Conservation (phyloP, 2,113 vertebrate species). For the Neofelis nebulosa region DNA sequence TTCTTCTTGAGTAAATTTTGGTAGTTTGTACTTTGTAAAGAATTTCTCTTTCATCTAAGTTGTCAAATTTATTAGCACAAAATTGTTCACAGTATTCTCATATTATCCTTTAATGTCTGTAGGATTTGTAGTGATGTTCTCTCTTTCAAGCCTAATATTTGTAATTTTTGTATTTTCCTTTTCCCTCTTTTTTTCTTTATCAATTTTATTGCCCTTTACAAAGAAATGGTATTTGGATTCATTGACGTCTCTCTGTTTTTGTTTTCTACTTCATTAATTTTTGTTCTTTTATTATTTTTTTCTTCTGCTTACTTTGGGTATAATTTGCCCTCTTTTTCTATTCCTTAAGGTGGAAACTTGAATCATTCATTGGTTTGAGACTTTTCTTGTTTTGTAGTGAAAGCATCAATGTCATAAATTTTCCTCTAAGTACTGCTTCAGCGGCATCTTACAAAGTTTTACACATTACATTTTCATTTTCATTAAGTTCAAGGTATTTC, state of each 20-base stretch:
- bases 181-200: background rate
- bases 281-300: background rate
- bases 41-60: background rate
- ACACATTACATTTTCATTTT: background rate
- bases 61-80: background rate
- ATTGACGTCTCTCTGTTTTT: background rate
- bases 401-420: background rate
- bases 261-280: background rate
- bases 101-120: background rate
- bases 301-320: background rate
- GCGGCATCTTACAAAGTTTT: background rate
- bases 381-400: background rate
- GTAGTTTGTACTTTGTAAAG: background rate
- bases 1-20: background rate
- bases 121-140: background rate
- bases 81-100: background rate
- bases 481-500: background rate
- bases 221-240: background rate
- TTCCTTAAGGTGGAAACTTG: background rate
- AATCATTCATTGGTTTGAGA: background rate
- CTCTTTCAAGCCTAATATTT: background rate
- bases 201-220: background rate
- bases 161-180: background rate
- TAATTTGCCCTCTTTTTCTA: background rate
- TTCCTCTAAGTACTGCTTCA: background rate